phyloP scores from a whole-genome alignment of 1,140 invertebrate species.

The Solenopsis invicta region DNA sequence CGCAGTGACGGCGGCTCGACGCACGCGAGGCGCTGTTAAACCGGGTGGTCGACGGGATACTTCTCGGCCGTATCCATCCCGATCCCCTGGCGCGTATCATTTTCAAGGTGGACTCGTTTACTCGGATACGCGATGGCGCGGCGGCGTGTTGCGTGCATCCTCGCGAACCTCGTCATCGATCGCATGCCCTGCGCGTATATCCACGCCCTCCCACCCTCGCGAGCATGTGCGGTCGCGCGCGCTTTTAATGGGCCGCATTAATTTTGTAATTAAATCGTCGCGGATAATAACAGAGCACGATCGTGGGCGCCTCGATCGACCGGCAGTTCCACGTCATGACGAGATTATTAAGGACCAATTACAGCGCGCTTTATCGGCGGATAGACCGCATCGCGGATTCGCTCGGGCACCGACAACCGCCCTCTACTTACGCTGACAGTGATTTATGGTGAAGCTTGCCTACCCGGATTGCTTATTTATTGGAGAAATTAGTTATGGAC shows the following conservation, averaged over 20 bases:
- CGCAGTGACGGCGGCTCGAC: neutral
- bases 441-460: slow-evolving; percentile 78
- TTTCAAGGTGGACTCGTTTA: slow-evolving; percentile 35
- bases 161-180: slow-evolving; percentile 51
- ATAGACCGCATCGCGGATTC: slow-evolving; percentile 75
- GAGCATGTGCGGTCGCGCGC: neutral
- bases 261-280: slow-evolving; percentile 86
- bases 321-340: slow-evolving; percentile 84
- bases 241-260: slow-evolving; percentile 82
- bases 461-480: slow-evolving; percentile 74
- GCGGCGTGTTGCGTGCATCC: neutral
- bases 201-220: neutral
- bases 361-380: slow-evolving; percentile 80
- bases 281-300: slow-evolving; percentile 83
- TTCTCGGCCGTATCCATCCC: slow-evolving; percentile 7
- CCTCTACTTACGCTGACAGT: slow-evolving; percentile 84
- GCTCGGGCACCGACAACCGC: slow-evolving; percentile 75
- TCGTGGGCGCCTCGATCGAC: slow-evolving; percentile 70
- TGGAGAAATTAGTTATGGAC: slow-evolving; percentile 46
- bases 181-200: neutral
- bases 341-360: slow-evolving; percentile 86
- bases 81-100: neutral
- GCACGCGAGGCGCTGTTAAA: neutral
- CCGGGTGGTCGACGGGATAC: no score
- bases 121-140: neutral